Evolutionary conservation across 2,113 vertebrate species (phyloP), one percentile per base, ranked within the genome.

Genomic region (Oxyruncus cristatus): DNA sequence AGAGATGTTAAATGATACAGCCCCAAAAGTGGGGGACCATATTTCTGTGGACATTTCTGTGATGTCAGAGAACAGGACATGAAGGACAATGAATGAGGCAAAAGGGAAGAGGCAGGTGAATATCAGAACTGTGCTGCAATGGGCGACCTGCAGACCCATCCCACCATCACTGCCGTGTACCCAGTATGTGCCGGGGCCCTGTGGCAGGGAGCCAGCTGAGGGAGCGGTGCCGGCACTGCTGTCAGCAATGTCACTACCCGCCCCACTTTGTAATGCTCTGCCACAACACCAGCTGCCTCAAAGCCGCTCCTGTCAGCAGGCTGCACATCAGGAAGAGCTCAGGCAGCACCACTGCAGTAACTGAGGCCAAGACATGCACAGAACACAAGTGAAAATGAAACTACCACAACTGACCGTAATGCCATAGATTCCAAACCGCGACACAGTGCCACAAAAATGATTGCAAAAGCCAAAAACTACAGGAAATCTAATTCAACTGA

Each of bases 251-350:
- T 16, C 15, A 20, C 53, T 58, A 44, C 37, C 3, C 5, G 10
- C 5, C 23, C 24, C 15, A 5, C 8, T 16, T 68, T 4, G 32
- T 8, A 24, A 3, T 0, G 7, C 42, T 4, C 2, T 30, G 83
- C 37, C 49, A 8, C 58, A 22, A 3, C 6, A 1, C 1, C 32
- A 9, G 9, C 2, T 24, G 61, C 32, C 39, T 22, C 68, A 18
- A 26, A 49, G 68, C 28, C 12, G 2, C 21, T 10, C 35, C 27
- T 8, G 12, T 0, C 71, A 19, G 42, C 2, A 9, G 11, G 3
- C 70, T 11, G 37, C 0, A 1, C 3, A 0, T 1, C 1, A 22
- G n/a, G 11, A 33, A 23, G 30, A 52, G 58, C 30, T 32, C 32
- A 8, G 27, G 33, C 44, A 44, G 67, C 66, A 16, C 13, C 8